These are phyloP conservation scores for Invenusta paracnida DNA, from an alignment of 2,888 invertebrate genomes.

Conservation along the genomic window DNA sequence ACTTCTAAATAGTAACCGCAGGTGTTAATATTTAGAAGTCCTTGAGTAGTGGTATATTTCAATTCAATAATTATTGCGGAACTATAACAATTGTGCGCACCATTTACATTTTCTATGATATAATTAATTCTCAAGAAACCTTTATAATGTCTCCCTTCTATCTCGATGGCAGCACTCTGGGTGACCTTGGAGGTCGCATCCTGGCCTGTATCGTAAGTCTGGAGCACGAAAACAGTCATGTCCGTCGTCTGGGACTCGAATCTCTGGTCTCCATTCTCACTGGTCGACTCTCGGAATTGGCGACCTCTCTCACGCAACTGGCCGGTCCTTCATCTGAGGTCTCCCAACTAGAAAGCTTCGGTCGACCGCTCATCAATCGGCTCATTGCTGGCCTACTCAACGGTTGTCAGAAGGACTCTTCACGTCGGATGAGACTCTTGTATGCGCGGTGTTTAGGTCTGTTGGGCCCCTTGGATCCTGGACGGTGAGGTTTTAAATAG, in stretches of 20 bases:
- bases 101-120: too few relatives aligned
- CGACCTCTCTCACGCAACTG: not conserved
- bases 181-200: not conserved
- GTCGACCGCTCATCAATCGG: not conserved
- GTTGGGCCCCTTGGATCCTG: conserved; percentile 39
- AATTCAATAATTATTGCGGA: too few relatives aligned
- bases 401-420: conserved; percentile 13
- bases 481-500: not conserved
- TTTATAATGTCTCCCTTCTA: too few relatives aligned
- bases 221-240: not conserved
- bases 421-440: not conserved
- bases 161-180: not conserved
- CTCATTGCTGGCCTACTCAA: not conserved
- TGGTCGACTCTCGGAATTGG: not conserved
- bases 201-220: not conserved
- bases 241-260: not conserved
- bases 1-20: too few relatives aligned
- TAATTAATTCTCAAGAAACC: too few relatives aligned
- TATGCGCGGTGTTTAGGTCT: conserved; percentile 37
- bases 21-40: too few relatives aligned
- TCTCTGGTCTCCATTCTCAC: not conserved
- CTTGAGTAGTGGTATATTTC: too few relatives aligned
- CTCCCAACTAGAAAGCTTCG: not conserved
- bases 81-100: too few relatives aligned
- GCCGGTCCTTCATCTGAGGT: not conserved